Evolutionary conservation across 2,888 invertebrate genomes (phyloP), one percentile per base, ranked within the genome.

Genomic region (Drosophila rubida): DNA sequence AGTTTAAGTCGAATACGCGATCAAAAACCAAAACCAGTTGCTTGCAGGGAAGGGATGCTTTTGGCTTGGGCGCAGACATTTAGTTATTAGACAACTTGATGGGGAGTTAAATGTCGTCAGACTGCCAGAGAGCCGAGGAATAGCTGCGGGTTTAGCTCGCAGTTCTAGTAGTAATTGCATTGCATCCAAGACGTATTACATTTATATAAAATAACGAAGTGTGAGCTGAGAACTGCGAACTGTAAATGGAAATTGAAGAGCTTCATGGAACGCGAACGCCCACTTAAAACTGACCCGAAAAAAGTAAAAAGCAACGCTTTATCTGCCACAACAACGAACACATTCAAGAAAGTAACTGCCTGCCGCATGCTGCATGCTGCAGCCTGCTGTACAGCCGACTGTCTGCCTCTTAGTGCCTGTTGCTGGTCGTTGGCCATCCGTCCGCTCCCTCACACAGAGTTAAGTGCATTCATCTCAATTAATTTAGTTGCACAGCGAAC

Each of bases 401-500:
- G 8, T 2, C 22, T 37, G n/a, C 13, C 22, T 42, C 19, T 32
- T 48, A 39, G 35, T 49, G 63, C 59, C 19, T 19, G 19, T 44
- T 49, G 45, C 62, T 53, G 42, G 65, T 71, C 72, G 66, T 66
- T 58, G 58, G 67, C 73, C 57, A 57, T 58, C 45, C 54, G 60
- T 68, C 62, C 39, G 61, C 67, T 70, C 65, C 69, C 69, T 69
- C 80, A 61, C 80, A 60, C 62, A 72, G 69, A 71, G 87, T 66
- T 78, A 88, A 84, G 78, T 87, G 81, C 87, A 83, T 87, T 88
- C 89, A 81, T 86, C 87, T 84, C 85, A 88, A 83, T 83, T 83
- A 84, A 88, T 87, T 83, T 87, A 80, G 71, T 62, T 87, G 66
- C 82, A 85, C 65, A 67, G 50, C 65, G 54, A 50, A 42, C 49